Percentiles rank a stretch among this genome's conserved stretches.
Conservation (phyloP, 2,113 vertebrate genomes). For the Lanius ludovicianus region DNA sequence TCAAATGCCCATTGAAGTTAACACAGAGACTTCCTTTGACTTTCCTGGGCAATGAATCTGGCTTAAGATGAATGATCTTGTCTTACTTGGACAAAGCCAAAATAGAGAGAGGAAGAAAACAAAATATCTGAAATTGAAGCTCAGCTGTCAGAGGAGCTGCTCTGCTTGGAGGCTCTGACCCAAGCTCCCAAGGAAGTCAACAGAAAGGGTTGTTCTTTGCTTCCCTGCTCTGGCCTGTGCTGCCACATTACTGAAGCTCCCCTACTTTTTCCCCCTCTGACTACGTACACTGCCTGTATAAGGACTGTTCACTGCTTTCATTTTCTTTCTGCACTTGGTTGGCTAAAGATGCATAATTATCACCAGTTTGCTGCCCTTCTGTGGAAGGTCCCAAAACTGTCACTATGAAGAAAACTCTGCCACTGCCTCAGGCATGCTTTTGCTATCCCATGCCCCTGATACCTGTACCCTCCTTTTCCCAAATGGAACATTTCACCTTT, state of each 20-base stretch:
- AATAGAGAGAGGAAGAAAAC: neutral
- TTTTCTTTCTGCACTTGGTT: conserved; percentile 47
- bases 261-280: neutral
- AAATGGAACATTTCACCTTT: conserved; percentile 43
- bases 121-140: neutral
- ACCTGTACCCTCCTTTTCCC: conserved; percentile 38
- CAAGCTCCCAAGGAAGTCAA: conserved; percentile 8
- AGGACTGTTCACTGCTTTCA: conserved; percentile 30
- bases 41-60: neutral
- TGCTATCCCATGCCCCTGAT: conserved; percentile 40
- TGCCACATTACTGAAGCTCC: neutral
- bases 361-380: conserved; percentile 23
- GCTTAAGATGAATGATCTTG: neutral
- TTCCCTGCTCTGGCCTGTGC: conserved; percentile 6
- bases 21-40: neutral
- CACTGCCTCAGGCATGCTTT: conserved; percentile 63
- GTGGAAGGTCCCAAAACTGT: neutral
- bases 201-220: neutral
- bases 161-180: neutral
- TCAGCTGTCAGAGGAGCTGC: neutral
- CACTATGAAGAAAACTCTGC: conserved; percentile 18
- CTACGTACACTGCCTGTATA: neutral
- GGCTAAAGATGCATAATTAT: conserved; percentile 36
- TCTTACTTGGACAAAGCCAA: neutral
- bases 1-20: neutral